Percentiles rank a stretch among this genome's conserved stretches.
phyloP scores from a whole-genome alignment of 1,140 invertebrate species.

The Lasaia peninsularis region DNA sequence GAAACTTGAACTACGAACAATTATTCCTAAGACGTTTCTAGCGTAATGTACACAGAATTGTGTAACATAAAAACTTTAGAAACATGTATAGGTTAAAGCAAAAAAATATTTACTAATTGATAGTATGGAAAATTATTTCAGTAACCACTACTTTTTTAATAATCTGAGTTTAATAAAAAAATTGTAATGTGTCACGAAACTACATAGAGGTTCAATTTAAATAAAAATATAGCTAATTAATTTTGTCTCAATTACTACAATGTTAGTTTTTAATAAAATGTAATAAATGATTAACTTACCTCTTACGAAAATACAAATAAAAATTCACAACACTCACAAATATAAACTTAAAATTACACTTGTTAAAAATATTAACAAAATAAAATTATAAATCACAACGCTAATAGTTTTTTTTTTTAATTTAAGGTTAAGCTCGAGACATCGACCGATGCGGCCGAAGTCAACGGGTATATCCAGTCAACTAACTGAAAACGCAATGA shows the following conservation, averaged over 20 bases:
- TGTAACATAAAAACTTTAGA: no score
- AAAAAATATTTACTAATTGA: no score
- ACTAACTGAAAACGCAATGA: constrained; percentile 19
- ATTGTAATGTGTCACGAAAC: no score
- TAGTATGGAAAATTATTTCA: no score
- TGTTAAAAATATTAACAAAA: not conserved
- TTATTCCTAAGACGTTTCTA: no score
- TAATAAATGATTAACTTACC: not conserved
- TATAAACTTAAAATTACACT: not conserved
- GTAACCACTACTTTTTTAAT: no score
- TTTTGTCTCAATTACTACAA: not conserved
- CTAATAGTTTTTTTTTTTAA: not conserved
- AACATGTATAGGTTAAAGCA: no score
- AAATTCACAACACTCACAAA: not conserved
- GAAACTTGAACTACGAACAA: not conserved
- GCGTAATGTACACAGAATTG: no score
- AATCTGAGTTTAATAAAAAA: no score
- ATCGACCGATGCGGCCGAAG: constrained; percentile 15
- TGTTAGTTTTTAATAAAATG: not conserved
- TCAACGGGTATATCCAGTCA: constrained; percentile 19
- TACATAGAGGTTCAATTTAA: no score
- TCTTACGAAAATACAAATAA: not conserved
- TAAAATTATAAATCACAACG: not conserved
- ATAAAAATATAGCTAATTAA: not conserved
- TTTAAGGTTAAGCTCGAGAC: constrained; percentile 4